Conservation (phyloP, 2,113 vertebrate species). For the Atlantisia rogersi region DNA sequence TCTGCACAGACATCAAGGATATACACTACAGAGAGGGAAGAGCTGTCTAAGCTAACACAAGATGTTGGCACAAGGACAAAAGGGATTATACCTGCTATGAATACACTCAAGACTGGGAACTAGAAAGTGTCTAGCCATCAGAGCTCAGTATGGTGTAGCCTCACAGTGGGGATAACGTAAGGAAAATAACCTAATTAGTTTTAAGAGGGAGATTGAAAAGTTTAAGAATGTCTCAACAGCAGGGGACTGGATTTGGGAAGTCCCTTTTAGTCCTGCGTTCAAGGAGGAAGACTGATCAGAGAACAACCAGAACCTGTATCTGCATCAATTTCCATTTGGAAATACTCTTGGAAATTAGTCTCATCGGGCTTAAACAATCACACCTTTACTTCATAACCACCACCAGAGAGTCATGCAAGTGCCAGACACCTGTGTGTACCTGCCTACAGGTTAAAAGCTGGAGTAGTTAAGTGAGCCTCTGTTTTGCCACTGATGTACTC, state of each 20-base stretch:
- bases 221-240: slow-evolving; percentile 58
- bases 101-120: slow-evolving; percentile 19
- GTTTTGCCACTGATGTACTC: background rate
- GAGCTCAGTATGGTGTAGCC: background rate
- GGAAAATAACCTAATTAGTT: slow-evolving; percentile 68
- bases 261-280: slow-evolving; percentile 5
- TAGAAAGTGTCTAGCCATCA: slow-evolving; percentile 32
- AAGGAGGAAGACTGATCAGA: background rate
- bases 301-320: background rate
- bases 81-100: slow-evolving; percentile 62
- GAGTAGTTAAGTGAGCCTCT: background rate
- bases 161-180: slow-evolving; percentile 56
- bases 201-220: slow-evolving; percentile 51
- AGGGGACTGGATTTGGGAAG: slow-evolving; percentile 55
- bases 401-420: background rate
- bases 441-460: background rate
- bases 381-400: background rate
- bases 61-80: slow-evolving; percentile 50
- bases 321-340: background rate
- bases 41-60: slow-evolving; percentile 3
- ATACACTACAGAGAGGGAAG: background rate
- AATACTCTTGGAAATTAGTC: background rate
- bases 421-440: background rate
- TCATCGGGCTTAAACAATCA: background rate
- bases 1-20: background rate